Percentiles rank a stretch among this genome's conserved stretches.
Evolutionary conservation across 2,888 invertebrate genomes (phyloP).

Genomic region (Pseudeuparius sepicola): DNA sequence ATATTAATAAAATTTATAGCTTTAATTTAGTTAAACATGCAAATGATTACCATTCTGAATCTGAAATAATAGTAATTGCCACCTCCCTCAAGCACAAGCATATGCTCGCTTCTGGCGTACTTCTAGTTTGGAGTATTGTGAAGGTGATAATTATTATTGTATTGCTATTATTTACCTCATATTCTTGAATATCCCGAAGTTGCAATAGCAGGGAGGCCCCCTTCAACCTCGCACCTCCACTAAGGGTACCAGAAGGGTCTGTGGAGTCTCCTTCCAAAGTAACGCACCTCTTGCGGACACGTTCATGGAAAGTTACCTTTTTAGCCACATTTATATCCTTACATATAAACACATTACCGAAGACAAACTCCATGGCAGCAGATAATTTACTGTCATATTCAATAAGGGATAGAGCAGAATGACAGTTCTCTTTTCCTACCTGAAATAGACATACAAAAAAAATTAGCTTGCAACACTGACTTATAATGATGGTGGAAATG

Average conservation of each 20-base stretch:
- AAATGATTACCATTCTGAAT: too few relatives aligned
- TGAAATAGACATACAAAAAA: slow-evolving; percentile 30
- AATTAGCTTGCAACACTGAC: too few relatives aligned
- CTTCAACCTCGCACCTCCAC: slow-evolving; percentile 69
- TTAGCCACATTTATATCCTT: slow-evolving; percentile 70
- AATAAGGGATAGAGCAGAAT: slow-evolving; percentile 70
- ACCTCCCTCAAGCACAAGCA: too few relatives aligned
- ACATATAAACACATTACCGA: slow-evolving; percentile 80
- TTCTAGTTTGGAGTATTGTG: too few relatives aligned
- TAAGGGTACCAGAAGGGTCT: slow-evolving; percentile 82
- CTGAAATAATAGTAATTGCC: too few relatives aligned
- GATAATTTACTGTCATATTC: slow-evolving; percentile 54
- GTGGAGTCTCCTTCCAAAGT: slow-evolving; percentile 88
- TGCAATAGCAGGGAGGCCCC: slow-evolving; percentile 47
- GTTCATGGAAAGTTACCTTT: slow-evolving; percentile 66
- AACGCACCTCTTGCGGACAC: slow-evolving; percentile 60
- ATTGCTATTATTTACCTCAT: too few relatives aligned
- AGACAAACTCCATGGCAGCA: slow-evolving; percentile 79
- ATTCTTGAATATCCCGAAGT: slow-evolving; percentile 45
- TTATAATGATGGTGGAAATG: too few relatives aligned
- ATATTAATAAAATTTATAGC: too few relatives aligned
- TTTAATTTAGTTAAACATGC: too few relatives aligned
- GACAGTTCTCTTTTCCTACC: slow-evolving; percentile 73
- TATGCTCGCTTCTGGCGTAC: too few relatives aligned
- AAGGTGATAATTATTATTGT: too few relatives aligned